Percentiles rank a stretch among this genome's conserved stretches.
phyloP scores from a whole-genome alignment of 2,113 vertebrate genomes.

The Vicugna pacos region DNA sequence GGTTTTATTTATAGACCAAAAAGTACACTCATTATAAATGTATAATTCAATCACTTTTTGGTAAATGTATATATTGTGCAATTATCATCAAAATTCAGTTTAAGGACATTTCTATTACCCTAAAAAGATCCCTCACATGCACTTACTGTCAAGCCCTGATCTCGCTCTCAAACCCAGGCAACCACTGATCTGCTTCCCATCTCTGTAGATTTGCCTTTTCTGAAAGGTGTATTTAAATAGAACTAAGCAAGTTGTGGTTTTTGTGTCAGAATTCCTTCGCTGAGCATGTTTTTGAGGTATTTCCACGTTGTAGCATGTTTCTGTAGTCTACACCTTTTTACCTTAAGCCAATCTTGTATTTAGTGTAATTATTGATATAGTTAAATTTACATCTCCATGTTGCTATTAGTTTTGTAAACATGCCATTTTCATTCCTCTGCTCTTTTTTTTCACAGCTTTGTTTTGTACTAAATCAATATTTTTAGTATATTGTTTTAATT shows the following conservation, averaged over 20 bases:
- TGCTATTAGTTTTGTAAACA: not conserved
- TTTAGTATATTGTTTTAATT: not conserved
- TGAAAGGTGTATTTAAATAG: not conserved
- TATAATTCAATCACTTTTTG: not conserved
- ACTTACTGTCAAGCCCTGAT: not conserved
- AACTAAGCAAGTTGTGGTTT: not conserved
- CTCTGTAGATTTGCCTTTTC: not conserved
- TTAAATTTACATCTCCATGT: not conserved
- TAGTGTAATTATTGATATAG: not conserved
- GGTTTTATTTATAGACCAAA: not conserved
- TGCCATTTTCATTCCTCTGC: not conserved
- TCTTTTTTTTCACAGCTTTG: not conserved
- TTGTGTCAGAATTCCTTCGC: not conserved
- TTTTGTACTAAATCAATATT: not conserved
- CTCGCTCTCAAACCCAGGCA: not conserved
- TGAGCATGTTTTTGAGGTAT: not conserved
- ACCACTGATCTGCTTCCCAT: not conserved
- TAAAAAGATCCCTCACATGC: not conserved
- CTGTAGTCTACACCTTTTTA: not conserved
- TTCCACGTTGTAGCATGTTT: not conserved
- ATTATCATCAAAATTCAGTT: not conserved
- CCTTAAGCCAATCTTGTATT: not conserved
- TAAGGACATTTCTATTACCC: not conserved
- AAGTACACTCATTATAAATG: not conserved
- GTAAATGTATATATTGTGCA: not conserved